Conservation (phyloP, 2,888 invertebrate genomes). For the Nemotelus pantherinus region DNA sequence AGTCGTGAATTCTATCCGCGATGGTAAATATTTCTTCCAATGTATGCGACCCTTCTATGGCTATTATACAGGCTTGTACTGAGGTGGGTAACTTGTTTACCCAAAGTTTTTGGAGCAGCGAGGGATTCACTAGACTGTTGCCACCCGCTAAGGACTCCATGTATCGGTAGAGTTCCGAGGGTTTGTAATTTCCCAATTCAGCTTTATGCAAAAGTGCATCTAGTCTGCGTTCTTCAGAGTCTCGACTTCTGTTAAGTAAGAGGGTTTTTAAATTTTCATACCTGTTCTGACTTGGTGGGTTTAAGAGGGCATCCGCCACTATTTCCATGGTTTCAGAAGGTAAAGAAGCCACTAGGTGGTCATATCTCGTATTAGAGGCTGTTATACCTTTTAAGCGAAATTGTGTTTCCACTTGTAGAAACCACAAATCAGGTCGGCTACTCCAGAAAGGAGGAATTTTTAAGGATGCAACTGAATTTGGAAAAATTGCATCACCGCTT, state of each 20-base stretch:
- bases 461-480: not conserved
- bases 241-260: slow-evolving; percentile 15
- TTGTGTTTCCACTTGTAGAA: slow-evolving; percentile 32
- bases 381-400: slow-evolving; percentile 40
- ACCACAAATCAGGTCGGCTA: slow-evolving; percentile 39
- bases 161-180: not conserved
- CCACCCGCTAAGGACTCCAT: slow-evolving; percentile 16
- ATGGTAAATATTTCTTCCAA: slow-evolving; percentile 23
- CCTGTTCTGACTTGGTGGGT: slow-evolving; percentile 14
- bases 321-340: slow-evolving; percentile 38
- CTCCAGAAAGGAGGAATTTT: slow-evolving; percentile 36
- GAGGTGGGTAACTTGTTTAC: too few species aligned
- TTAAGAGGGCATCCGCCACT: slow-evolving; percentile 27
- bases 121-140: not conserved
- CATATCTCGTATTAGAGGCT: slow-evolving; percentile 37
- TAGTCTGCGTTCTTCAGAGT: slow-evolving; percentile 38
- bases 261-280: slow-evolving; percentile 34
- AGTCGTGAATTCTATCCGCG: slow-evolving; percentile 35
- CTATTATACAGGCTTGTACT: not conserved
- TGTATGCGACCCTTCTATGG: not conserved
- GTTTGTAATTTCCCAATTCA: too few species aligned
- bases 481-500: not conserved
- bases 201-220: not conserved
- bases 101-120: not conserved
- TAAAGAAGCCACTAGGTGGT: slow-evolving; percentile 37